Conservation (phyloP, 1,140 invertebrate genomes). For the Apis florea region DNA sequence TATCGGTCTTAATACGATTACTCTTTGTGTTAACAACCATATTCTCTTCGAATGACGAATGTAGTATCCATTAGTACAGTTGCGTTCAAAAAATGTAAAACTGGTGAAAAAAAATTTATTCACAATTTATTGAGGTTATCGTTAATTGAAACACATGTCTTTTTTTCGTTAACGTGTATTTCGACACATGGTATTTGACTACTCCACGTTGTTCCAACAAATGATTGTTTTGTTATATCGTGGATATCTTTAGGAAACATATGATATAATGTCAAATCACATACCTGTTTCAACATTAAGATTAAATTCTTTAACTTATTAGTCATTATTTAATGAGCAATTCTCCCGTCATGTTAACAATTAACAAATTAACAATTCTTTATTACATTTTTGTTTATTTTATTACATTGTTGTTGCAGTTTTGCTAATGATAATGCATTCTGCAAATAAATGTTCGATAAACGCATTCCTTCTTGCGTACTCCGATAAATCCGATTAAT, state of each 20-base stretch:
- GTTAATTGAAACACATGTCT: conserved; percentile 16
- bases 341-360: background rate
- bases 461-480: no score
- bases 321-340: no score
- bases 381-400: background rate
- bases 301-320: background rate
- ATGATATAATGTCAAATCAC: background rate
- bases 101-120: background rate
- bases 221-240: background rate
- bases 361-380: background rate
- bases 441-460: no score
- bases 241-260: background rate
- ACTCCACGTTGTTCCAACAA: background rate
- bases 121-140: background rate
- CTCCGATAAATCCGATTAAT: no score
- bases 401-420: background rate
- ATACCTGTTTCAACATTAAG: background rate
- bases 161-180: background rate
- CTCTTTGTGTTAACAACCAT: background rate
- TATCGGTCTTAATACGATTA: background rate
- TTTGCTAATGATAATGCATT: no score
- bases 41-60: background rate
- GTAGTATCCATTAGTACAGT: background rate
- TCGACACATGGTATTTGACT: background rate
- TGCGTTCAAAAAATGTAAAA: background rate